Conservation (phyloP, 2,888 invertebrate species). For the Piscicola geometra region DNA sequence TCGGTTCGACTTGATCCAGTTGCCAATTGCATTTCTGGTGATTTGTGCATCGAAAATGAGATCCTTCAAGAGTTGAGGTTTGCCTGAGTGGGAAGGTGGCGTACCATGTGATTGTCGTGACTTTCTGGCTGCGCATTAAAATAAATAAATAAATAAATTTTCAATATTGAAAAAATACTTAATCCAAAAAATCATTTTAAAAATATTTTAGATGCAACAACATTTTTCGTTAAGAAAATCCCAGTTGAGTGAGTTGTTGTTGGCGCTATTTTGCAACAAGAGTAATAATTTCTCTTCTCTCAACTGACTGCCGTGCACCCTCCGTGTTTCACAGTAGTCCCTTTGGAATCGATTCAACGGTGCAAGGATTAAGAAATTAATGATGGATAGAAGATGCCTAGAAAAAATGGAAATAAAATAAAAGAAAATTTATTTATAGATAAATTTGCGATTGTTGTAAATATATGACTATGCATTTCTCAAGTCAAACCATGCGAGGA, state of each 20-base stretch:
- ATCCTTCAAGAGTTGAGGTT: conserved; percentile 13
- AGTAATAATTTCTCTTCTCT: conserved; percentile 13
- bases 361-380: background rate
- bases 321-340: conserved; percentile 1
- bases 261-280: background rate
- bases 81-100: too few relatives aligned
- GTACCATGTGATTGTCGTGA: too few relatives aligned
- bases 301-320: background rate
- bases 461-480: too few relatives aligned
- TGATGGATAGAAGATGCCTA: background rate
- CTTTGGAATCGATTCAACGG: background rate
- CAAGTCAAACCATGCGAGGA: conserved; percentile 13
- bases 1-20: conserved; percentile 26
- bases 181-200: too few relatives aligned
- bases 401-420: too few relatives aligned
- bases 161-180: too few relatives aligned
- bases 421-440: too few relatives aligned
- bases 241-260: conserved; percentile 10
- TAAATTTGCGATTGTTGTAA: too few relatives aligned
- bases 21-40: conserved; percentile 19
- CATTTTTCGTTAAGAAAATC: background rate
- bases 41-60: conserved; percentile 22
- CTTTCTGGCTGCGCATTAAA: too few relatives aligned
- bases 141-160: too few relatives aligned
- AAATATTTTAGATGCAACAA: background rate